phyloP scores from a whole-genome alignment of 2,888 invertebrate genomes.

The Leptinotarsa juncta region DNA sequence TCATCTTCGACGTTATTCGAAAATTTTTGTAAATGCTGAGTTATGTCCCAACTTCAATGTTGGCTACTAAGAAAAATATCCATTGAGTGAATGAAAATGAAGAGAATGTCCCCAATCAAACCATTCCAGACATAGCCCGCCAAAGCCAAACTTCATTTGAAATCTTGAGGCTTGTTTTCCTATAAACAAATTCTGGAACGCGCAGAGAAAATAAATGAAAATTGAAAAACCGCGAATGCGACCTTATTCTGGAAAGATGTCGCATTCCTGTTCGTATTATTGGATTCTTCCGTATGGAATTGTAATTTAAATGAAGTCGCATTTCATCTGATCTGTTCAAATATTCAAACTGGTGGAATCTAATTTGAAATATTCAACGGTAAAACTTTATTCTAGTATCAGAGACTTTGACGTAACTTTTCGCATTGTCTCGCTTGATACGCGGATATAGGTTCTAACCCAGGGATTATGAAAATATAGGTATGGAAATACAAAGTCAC shows the following conservation, averaged over 20 bases:
- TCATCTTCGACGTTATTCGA: too few species aligned
- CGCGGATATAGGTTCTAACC: neutral
- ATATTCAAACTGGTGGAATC: constrained; percentile 35
- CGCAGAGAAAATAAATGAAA: constrained; percentile 3
- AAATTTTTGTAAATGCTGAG: too few species aligned
- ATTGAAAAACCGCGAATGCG: constrained; percentile 34
- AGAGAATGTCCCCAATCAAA: neutral
- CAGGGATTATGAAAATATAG: neutral
- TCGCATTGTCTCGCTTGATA: neutral
- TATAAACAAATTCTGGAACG: constrained; percentile 19
- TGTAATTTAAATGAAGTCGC: constrained; percentile 42
- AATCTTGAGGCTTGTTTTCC: constrained; percentile 28
- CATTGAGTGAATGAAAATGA: too few species aligned
- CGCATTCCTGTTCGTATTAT: constrained; percentile 44
- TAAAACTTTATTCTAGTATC: constrained; percentile 19
- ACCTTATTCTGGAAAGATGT: constrained; percentile 26
- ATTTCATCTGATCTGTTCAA: constrained; percentile 36
- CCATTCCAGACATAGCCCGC: neutral
- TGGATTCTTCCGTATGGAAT: constrained; percentile 42
- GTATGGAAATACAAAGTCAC: neutral
- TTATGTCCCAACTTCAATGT: too few species aligned
- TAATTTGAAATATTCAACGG: constrained; percentile 36
- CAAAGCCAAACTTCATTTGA: constrained; percentile 16
- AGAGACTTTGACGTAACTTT: constrained; percentile 2
- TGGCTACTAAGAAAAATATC: too few species aligned